phyloP scores from a whole-genome alignment of 2,113 vertebrate genomes.

The Heterotilapia buettikoferi region DNA sequence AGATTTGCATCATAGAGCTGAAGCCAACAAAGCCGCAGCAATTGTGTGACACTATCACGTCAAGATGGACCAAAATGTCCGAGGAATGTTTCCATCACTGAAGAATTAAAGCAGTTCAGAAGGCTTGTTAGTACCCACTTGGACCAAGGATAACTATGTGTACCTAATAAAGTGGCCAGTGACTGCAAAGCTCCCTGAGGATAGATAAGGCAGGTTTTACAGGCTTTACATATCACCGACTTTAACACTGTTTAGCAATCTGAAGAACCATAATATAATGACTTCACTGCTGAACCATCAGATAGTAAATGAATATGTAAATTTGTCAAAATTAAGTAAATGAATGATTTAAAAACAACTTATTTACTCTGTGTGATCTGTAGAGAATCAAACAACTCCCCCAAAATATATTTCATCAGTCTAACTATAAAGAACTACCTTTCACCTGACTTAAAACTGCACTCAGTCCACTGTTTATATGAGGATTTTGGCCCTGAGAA shows the following conservation, averaged over 20 bases:
- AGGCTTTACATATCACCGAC: not conserved
- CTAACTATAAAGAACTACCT: not conserved
- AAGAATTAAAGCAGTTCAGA: not conserved
- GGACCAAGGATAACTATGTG: not conserved
- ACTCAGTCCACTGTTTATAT: not conserved
- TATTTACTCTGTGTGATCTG: not conserved
- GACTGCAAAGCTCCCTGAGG: fast-evolving
- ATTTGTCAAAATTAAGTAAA: not conserved
- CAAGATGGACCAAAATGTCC: not conserved
- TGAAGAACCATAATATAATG: not conserved
- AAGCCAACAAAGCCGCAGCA: fast-evolving
- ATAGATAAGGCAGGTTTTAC: not conserved
- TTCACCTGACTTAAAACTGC: not conserved
- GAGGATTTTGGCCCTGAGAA: not conserved
- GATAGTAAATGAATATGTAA: not conserved
- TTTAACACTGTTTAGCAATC: not conserved
- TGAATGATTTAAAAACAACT: not conserved
- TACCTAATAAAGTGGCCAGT: not conserved
- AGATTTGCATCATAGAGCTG: not conserved
- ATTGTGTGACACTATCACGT: not conserved
- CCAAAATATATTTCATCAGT: not conserved
- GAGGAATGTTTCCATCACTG: not conserved
- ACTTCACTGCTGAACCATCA: not conserved
- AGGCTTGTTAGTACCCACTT: not conserved
- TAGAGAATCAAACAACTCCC: not conserved